A percentile compares a stretch with the other conserved stretches of the same genome.
Conservation (phyloP, 2,797 vertebrate species). For the Sebastes cheni region DNA sequence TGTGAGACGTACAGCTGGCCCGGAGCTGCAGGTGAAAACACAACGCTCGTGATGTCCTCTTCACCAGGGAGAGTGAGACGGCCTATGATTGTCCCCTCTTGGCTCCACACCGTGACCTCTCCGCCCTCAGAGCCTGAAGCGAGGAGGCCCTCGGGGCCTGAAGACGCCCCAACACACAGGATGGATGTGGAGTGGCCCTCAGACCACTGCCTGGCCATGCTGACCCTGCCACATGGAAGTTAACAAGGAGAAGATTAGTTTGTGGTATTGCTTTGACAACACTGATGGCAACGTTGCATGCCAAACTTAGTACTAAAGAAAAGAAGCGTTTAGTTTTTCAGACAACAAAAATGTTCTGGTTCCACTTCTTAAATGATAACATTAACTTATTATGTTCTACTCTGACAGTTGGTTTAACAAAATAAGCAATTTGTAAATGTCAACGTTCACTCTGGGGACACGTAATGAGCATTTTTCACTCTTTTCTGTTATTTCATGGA, state of each 20-base stretch:
- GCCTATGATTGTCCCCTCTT: constrained; percentile 77
- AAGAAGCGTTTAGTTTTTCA: not conserved
- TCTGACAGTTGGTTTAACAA: not conserved
- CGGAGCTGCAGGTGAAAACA: constrained; percentile 81
- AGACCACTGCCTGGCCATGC: constrained; percentile 88
- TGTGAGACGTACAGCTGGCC: constrained; percentile 86
- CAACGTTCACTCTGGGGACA: too few species aligned
- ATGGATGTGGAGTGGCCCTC: constrained; percentile 86
- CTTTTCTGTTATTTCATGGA: not conserved
- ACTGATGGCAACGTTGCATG: not conserved
- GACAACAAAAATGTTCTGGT: not conserved
- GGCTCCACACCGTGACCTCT: constrained; percentile 87
- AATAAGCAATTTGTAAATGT: not conserved
- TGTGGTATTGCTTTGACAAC: not conserved
- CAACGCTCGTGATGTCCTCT: constrained; percentile 84
- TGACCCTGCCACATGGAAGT: constrained; percentile 21
- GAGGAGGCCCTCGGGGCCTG: constrained; percentile 82
- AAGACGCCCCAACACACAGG: constrained; percentile 83
- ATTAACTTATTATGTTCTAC: too few species aligned
- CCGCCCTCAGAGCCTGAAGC: constrained; percentile 92
- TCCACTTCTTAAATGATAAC: not conserved
- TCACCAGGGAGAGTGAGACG: constrained; percentile 71
- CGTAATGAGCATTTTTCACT: too few species aligned
- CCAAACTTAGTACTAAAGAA: not conserved
- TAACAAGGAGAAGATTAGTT: not conserved